Evolutionary conservation across 2,888 invertebrate genomes (phyloP), one percentile per base, ranked within the genome.

Genomic region (Tiliacea aurago): DNA sequence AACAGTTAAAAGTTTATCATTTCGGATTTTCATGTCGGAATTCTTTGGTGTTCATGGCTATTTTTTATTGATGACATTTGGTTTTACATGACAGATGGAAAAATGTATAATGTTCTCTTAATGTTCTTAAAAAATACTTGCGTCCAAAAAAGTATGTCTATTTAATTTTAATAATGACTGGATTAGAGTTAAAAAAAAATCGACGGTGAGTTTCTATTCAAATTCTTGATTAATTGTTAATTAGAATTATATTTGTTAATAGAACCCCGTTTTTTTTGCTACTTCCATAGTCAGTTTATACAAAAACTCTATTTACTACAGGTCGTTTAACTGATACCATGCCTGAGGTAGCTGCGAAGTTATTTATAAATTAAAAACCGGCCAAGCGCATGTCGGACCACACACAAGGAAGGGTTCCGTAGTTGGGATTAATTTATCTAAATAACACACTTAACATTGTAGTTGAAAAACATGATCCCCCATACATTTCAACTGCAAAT

Each of bases 61-160:
- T 65, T 70, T 70, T 4, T 43, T 43, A 45, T 23, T 20, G 33
- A 45, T 43, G 51, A 53, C 56, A 6, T 69, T 63, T 64, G 6
- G 4, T 53, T 43, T 41, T 20, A 15, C 20, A 4, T 70, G 76
- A 71, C 76, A 69, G n/a, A 28, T 43, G 28, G 7, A 64, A 41
- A 55, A 71, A 65, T 47, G 70, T 67, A 15, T 49, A 49, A 45
- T 75, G 70, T 67, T 67, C 64, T 65, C 28, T 3, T 62, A 67
- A 1, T 78, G 15, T 65, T 79, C 65, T 68, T 67, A 63, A 80
- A 72, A 56, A 79, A 64, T 61, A 13, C 23, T 28, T 70, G 7
- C 18, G 2, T 18, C 37, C 55, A 15, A 70, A 70, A 59, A 49
- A 75, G 81, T 37, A 62, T 47, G 11, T 53, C 33, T 47, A 13